Evolutionary conservation across 2,797 vertebrate genomes (phyloP).

Genomic region (Myotis vivesi): DNA sequence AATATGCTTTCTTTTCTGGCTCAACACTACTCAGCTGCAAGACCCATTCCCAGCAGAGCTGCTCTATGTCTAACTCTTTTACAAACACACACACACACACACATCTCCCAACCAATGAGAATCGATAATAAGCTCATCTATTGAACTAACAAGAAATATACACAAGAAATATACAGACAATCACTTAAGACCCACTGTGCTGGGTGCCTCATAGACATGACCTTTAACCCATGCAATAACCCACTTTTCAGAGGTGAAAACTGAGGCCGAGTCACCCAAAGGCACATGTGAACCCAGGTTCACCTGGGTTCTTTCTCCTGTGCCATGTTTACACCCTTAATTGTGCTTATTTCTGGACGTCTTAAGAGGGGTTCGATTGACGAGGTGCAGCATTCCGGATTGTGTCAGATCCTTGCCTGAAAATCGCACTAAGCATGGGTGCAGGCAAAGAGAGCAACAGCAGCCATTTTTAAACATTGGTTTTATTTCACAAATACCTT

Average conservation of each 20-base stretch:
- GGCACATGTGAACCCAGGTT: not conserved
- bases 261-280: not conserved
- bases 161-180: not conserved
- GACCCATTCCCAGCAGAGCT: not conserved
- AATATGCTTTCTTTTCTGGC: not conserved
- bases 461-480: not conserved
- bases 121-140: not conserved
- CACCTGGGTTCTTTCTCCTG: not conserved
- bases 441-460: not conserved
- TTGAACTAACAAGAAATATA: not conserved
- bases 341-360: not conserved
- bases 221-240: not conserved
- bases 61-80: not conserved
- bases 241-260: not conserved
- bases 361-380: not conserved
- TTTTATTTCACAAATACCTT: not conserved
- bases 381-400: not conserved
- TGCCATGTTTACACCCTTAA: not conserved
- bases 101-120: not conserved
- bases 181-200: not conserved
- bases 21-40: not conserved
- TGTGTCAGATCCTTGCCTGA: not conserved
- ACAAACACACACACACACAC: not conserved
- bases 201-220: not conserved
- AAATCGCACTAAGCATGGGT: fast-evolving